These are phyloP conservation scores for Rhynchotus rufescens DNA, from an alignment of 2,797 vertebrate species.

Conservation along the genomic window DNA sequence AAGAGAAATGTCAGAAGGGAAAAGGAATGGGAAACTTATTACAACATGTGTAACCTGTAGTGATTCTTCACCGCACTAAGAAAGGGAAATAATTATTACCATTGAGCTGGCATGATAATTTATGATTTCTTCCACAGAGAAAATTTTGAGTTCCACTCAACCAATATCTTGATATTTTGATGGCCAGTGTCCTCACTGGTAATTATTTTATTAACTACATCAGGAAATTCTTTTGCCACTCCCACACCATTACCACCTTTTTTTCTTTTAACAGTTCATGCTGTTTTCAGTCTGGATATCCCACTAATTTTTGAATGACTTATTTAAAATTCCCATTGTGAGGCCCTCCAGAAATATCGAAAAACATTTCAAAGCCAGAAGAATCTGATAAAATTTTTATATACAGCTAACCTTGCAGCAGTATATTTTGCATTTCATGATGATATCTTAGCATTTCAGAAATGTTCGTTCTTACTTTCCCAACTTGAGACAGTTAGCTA, in stretches of 20 bases:
- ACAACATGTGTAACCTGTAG: neutral
- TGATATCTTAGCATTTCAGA: slow-evolving; percentile 34
- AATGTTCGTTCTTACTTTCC: neutral
- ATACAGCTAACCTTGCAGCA: neutral
- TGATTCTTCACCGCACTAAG: neutral
- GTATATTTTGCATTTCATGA: neutral
- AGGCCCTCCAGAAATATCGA: neutral
- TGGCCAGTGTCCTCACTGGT: neutral
- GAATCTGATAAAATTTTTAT: slow-evolving; percentile 21
- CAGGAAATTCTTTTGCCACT: neutral
- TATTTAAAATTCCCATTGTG: slow-evolving; percentile 26
- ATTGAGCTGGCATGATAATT: neutral
- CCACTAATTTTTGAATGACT: neutral
- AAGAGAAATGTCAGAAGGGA: neutral
- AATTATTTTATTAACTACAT: neutral
- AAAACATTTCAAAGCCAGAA: slow-evolving; percentile 2
- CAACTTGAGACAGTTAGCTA: slow-evolving; percentile 1
- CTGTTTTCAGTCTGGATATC: neutral
- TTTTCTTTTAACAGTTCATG: neutral
- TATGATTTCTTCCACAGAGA: neutral
- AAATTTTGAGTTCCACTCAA: neutral
- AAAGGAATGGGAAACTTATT: neutral
- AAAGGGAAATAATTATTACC: neutral
- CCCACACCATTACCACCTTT: too few species aligned
- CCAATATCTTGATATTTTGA: neutral